Percentiles rank a stretch among this genome's conserved stretches.
These are phyloP conservation scores for Neodiprion pinetum DNA, from an alignment of 1,140 invertebrate genomes.

Conservation along the genomic window DNA sequence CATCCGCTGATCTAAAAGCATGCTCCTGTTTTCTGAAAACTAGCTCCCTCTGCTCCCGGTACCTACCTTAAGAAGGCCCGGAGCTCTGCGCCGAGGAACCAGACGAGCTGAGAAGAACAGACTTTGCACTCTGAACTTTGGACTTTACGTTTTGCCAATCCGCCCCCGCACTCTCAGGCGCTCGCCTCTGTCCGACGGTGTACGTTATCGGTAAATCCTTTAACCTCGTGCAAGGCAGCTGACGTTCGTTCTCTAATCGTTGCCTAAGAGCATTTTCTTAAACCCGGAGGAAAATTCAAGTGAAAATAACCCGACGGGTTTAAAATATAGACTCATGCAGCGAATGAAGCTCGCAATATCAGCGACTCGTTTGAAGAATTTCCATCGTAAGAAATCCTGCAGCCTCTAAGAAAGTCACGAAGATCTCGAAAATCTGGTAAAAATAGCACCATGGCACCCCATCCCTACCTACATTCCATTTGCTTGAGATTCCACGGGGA, in stretches of 20 bases:
- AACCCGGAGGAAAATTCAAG: too few relatives aligned
- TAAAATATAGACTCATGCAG: too few relatives aligned
- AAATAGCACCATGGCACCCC: neutral
- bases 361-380: neutral
- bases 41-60: neutral
- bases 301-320: too few relatives aligned
- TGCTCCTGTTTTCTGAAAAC: neutral
- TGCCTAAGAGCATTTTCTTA: too few relatives aligned
- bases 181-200: constrained; percentile 12
- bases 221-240: neutral
- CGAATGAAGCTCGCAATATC: too few relatives aligned
- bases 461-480: neutral
- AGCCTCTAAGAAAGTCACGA: neutral
- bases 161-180: neutral
- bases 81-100: neutral
- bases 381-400: neutral
- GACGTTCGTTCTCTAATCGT: too few relatives aligned
- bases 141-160: constrained; percentile 23
- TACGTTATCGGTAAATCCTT: neutral
- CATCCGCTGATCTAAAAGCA: neutral
- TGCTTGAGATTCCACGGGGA: neutral
- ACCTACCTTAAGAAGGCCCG: neutral
- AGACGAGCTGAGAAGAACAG: constrained; percentile 36
- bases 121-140: constrained; percentile 57
- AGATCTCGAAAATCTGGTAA: neutral